Percentiles rank a stretch among this genome's conserved stretches.
These are phyloP conservation scores for Masnerella sp. DNA, from an alignment of 2,888 invertebrate species.

Conservation along the genomic window DNA sequence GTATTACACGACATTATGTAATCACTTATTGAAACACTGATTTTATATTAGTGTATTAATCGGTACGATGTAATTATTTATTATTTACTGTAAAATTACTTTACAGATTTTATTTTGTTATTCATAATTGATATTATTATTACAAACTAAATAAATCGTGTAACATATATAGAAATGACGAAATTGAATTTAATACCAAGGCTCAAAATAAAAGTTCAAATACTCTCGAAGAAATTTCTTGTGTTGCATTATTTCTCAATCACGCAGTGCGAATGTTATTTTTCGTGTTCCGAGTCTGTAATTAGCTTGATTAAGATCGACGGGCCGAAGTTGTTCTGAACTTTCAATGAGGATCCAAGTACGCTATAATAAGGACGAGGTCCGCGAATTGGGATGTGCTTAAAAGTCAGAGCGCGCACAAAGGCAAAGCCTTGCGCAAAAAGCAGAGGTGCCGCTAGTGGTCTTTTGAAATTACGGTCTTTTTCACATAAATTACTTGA, in stretches of 20 bases:
- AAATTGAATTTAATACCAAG: too few species aligned
- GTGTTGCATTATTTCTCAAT: conserved; percentile 21
- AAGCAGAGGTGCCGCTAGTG: conserved; percentile 59
- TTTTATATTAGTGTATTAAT: too few species aligned
- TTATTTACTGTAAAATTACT: too few species aligned
- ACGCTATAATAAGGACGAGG: conserved; percentile 50
- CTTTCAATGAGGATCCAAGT: conserved; percentile 49
- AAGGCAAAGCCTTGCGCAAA: conserved; percentile 40
- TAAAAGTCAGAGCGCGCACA: conserved; percentile 69
- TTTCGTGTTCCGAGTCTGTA: conserved; percentile 35
- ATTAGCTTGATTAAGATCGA: conserved; percentile 47
- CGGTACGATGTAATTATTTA: too few species aligned
- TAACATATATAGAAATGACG: too few species aligned
- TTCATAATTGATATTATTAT: too few species aligned
- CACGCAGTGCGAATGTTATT: conserved; percentile 1
- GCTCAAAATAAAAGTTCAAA: too few species aligned
- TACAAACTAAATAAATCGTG: too few species aligned
- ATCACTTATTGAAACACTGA: too few species aligned
- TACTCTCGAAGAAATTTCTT: too few species aligned
- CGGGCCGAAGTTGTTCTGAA: conserved; percentile 31
- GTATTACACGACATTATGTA: too few species aligned
- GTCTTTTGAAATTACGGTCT: conserved; percentile 63
- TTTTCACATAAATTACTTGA: conserved; percentile 68
- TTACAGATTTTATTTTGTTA: too few species aligned
- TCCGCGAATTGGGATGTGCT: conserved; percentile 68